Base-by-base conservation (phyloP, 2,888 invertebrate species). In the Rapana venosa region DNA sequence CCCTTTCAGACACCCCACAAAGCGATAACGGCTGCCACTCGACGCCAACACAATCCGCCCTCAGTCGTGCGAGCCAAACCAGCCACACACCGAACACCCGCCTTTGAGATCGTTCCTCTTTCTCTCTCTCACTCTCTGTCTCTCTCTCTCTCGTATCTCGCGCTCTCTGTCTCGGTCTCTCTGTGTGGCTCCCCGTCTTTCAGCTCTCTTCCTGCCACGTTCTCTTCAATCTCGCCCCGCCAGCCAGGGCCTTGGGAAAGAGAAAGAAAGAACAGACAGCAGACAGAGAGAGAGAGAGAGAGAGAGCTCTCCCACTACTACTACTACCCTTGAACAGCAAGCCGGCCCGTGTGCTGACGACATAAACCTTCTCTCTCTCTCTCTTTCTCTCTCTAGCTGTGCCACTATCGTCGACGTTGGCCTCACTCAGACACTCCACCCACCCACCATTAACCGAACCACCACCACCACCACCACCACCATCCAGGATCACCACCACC, bases 61-160 rank as follows among this genome's bases (percentile, higher is more conserved):
- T 79, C 77, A 79, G 77, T 79, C 77, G 77, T 79, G 77, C 77
- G 77, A 79, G 77, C 77, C 20, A 79, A 79, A 79, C 77, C 77
- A 79, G 77, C 77, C 77, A 79, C 77, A 79, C n/a, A n/a, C n/a
- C n/a, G n/a, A n/a, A n/a, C n/a, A n/a, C n/a, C 77, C 13, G 77
- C 32, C 74, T 26, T n/a, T 74, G 32, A 79, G 47, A 47, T 47
- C 77, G 77, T 13, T 15, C 0, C 13, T 20, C 32, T 26, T 32
- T 11, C 32, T 32, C 20, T 26, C 13, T 26, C 77, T 17, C 77
- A 1, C 77, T 32, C 70, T n/a, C 70, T n/a, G 26, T n/a, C 70
- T n/a, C n/a, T 5, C 70, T 26, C 70, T n/a, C n/a, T 11, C 22
- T 6, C 70, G 6, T 26, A 0, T n/a, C n/a, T n/a, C n/a, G n/a